phyloP scores from a whole-genome alignment of 2,888 invertebrate genomes.

The Agrochola circellaris region DNA sequence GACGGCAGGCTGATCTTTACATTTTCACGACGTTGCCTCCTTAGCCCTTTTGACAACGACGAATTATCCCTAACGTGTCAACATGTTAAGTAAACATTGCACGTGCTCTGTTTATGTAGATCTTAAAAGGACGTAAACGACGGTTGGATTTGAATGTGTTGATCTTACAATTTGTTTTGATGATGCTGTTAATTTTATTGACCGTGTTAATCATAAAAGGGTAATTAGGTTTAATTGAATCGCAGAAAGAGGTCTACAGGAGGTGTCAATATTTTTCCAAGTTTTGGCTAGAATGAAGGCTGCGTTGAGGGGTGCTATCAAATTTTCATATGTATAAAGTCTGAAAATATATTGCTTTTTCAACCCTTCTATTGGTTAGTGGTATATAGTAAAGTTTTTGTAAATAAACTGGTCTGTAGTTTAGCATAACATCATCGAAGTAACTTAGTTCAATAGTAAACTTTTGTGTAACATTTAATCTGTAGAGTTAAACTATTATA shows the following conservation, averaged over 20 bases:
- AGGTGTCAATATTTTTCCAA: not conserved
- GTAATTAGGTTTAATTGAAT: not conserved
- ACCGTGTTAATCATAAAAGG: not conserved
- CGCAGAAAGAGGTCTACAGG: not conserved
- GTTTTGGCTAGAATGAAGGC: not conserved
- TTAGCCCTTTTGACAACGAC: constrained; percentile 67
- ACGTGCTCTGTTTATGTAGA: constrained; percentile 56
- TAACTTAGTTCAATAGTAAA: constrained; percentile 24
- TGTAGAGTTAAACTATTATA: not conserved
- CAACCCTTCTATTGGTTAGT: too few relatives aligned
- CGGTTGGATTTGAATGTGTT: constrained; percentile 29
- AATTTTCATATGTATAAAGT: not conserved
- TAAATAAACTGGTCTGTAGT: constrained; percentile 11
- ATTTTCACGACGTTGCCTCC: constrained; percentile 70
- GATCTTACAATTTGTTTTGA: constrained; percentile 23
- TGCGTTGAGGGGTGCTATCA: not conserved
- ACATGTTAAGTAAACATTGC: constrained; percentile 62
- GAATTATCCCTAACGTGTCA: constrained; percentile 71
- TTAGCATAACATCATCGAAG: constrained; percentile 18
- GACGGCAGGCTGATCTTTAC: constrained; percentile 70
- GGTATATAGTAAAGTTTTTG: not conserved
- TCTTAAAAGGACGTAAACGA: constrained; percentile 38
- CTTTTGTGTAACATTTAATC: constrained; percentile 29
- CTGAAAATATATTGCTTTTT: too few relatives aligned
- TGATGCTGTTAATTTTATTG: constrained; percentile 23